Percentiles rank a stretch among this genome's conserved stretches.
Evolutionary conservation across 2,113 vertebrate genomes (phyloP).

Genomic region (Bufo bufo): DNA sequence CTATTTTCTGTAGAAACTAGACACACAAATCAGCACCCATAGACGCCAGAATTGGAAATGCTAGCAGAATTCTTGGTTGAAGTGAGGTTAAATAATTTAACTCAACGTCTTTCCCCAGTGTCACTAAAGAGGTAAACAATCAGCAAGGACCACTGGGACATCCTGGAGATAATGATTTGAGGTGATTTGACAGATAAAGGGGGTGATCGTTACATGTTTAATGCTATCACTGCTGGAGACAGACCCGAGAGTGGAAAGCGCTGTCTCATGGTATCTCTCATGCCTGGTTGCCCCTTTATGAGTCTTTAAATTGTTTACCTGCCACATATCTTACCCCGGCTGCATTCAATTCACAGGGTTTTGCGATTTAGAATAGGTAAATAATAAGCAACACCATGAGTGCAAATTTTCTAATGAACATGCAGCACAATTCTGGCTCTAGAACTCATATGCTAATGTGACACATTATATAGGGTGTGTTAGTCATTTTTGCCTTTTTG

Average conservation of each 20-base stretch:
- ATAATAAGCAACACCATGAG: background rate
- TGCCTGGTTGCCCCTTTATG: background rate
- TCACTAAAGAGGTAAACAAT: constrained; percentile 1
- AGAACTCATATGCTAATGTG: too few relatives aligned
- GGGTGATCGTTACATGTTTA: constrained; percentile 40
- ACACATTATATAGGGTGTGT: too few relatives aligned
- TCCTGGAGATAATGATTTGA: background rate
- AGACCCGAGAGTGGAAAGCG: background rate
- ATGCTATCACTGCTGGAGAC: constrained; percentile 14
- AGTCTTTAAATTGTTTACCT: background rate
- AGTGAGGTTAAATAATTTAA: background rate
- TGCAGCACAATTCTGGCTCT: too few relatives aligned
- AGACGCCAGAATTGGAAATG: background rate
- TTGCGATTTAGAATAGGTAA: background rate
- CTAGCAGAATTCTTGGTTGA: background rate
- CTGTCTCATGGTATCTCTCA: background rate
- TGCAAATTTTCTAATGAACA: too few relatives aligned
- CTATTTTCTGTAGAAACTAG: background rate
- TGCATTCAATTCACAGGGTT: background rate
- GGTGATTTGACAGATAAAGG: constrained; percentile 41
- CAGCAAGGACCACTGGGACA: background rate
- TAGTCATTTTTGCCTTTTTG: too few relatives aligned
- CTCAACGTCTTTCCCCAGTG: background rate
- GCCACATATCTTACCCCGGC: background rate
- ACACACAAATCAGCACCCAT: background rate